Evolutionary conservation across 1,140 invertebrate genomes (phyloP).

Genomic region (Drosophila biarmipes): DNA sequence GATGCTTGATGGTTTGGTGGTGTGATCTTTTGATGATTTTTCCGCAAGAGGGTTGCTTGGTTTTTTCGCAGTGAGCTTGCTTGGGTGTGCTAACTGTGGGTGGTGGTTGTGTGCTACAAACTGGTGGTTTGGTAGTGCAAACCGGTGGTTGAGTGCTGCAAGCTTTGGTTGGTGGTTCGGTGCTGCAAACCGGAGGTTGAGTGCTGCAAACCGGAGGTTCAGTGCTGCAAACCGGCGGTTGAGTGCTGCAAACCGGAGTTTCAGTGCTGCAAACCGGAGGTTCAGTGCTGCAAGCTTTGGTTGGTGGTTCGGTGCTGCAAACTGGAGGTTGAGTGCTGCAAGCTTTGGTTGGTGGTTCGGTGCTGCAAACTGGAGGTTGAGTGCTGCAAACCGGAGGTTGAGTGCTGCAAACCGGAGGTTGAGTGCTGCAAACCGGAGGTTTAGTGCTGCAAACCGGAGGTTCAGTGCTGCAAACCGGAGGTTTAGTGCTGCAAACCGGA

Average conservation of each 20-base stretch:
- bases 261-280: no score
- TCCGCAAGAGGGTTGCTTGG: neutral
- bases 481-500: neutral
- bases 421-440: neutral
- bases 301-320: neutral
- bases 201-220: no score
- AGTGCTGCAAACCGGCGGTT: neutral
- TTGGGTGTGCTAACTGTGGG: neutral
- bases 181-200: neutral
- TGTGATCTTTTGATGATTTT: neutral
- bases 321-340: neutral
- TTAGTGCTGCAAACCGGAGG: neutral
- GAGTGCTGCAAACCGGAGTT: neutral
- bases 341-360: neutral
- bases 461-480: neutral
- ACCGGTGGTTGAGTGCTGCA: no score
- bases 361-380: neutral
- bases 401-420: neutral
- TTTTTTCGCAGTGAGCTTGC: neutral
- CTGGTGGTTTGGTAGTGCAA: no score
- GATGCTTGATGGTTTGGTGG: neutral
- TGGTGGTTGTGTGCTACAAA: no score
- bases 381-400: neutral
- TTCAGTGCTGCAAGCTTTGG: no score
- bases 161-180: neutral